Conservation (phyloP, 2,113 vertebrate genomes). For the Lophius piscatorius region DNA sequence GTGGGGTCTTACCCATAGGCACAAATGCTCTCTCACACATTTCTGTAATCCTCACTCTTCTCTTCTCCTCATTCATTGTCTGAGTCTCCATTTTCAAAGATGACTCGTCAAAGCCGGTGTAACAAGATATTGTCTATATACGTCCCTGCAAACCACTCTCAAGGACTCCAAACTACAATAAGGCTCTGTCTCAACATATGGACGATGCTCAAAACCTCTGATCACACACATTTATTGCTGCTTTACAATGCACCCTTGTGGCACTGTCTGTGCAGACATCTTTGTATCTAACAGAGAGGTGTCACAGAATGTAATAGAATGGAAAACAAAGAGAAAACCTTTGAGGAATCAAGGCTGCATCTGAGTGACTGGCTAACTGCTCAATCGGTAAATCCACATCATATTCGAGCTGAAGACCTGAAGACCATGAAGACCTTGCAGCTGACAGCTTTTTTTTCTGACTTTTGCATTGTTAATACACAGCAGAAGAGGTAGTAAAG, state of each 20-base stretch:
- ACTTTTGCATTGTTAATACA: slow-evolving; percentile 32
- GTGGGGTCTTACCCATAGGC: slow-evolving; percentile 69
- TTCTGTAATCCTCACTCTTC: slow-evolving; percentile 71
- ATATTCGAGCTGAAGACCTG: not conserved
- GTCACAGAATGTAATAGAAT: slow-evolving; percentile 21
- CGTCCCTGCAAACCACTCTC: slow-evolving; percentile 61
- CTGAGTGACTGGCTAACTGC: slow-evolving; percentile 43
- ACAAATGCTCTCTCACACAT: slow-evolving; percentile 69
- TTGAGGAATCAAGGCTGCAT: slow-evolving; percentile 18
- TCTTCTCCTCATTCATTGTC: slow-evolving; percentile 66
- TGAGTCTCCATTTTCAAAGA: slow-evolving; percentile 69
- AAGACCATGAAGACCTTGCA: slow-evolving; percentile 42
- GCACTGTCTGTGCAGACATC: slow-evolving; percentile 30
- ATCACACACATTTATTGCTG: slow-evolving; percentile 57
- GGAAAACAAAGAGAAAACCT: slow-evolving; percentile 26
- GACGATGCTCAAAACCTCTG: slow-evolving; percentile 61
- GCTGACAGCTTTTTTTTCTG: slow-evolving; percentile 46
- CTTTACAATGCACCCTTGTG: slow-evolving; percentile 61
- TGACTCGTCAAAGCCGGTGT: slow-evolving; percentile 75
- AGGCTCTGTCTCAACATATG: slow-evolving; percentile 54
- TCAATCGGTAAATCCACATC: slow-evolving; percentile 59
- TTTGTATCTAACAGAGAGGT: slow-evolving; percentile 8
- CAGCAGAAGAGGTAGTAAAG: slow-evolving; percentile 30
- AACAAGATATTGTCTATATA: slow-evolving; percentile 69
- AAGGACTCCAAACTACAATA: slow-evolving; percentile 70